Evolutionary conservation across 2,113 vertebrate genomes (phyloP), one percentile per base, ranked within the genome.

Genomic region (Cacatua alba): DNA sequence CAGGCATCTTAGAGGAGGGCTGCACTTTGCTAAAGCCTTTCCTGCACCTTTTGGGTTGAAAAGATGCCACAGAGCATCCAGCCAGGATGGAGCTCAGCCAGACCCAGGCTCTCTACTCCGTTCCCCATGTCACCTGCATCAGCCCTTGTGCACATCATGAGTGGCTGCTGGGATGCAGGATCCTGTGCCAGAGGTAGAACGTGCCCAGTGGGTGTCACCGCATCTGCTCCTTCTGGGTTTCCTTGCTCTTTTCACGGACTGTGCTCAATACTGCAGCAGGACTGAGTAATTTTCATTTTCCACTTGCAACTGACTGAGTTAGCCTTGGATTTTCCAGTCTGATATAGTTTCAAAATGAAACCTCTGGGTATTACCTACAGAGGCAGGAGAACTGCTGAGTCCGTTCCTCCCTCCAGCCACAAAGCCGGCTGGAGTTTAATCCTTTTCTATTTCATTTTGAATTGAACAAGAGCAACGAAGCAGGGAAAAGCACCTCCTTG

Each of bases 341-440:
- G 57, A 18, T 2, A 21, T 2, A 4, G 0, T 21, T 63, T 65
- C 29, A 7, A 23, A 51, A 55, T 3, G 11, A 55, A 74, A 13
- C 49, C 20, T 17, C 57, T 10, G 59, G 55, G 15, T 31, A 44
- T 18, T 65, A 77, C 52, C 72, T 81, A 49, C 31, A 60, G 26
- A 29, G 59, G 59, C 29, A 7, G 14, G 35, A 35, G 68, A 49
- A 48, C 8, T 4, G 1, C 39, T 0, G 7, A 77, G 60, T 51
- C 80, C 5, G 0, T 13, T 55, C 69, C 72, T 72, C 39, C 48
- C 37, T 33, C 69, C 64, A 67, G 18, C 31, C 9, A 21, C 7
- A 2, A 31, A 10, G 23, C 44, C 1, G 0, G n/a, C 6, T 5
- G 26, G n/a, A 72, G 5, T 24, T 68, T 5, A 20, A 44, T 16